Base-by-base conservation (phyloP, 2,888 invertebrate species). In the Acleris holmiana region DNA sequence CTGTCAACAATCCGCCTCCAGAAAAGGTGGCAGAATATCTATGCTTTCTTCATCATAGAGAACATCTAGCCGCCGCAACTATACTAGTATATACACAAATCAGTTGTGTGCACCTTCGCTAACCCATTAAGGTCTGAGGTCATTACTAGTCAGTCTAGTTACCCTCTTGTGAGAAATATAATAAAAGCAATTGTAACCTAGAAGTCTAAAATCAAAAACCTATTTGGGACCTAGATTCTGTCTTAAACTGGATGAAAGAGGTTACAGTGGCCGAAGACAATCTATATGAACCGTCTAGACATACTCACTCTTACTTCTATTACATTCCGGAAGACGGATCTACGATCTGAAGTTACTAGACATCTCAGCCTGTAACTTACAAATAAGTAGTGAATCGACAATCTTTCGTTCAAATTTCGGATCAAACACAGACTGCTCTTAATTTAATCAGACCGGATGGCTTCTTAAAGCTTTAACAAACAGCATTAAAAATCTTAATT, bases 21-120 rank as follows among this genome's bases (percentile, higher is more conserved):
- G 35, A 8, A 18, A 35, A 29, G n/a, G 25, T 51, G 51, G 51
- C 35, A n/a, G 51, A 51, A 51, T 51, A 51, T 35, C 29, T 51
- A 51, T 51, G 51, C 10, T 51, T 29, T 17, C 35, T 51, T 8
- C 35, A 51, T 51, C 51, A 51, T 51, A 51, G 17, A 35, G 35
- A 51, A 51, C 51, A 51, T 51, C 51, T 29, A 35, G 51, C 51
- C 51, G 51, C 51, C 17, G n/a, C 51, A 18, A 51, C 51, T 10
- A 51, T 51, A n/a, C n/a, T n/a, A n/a, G n/a, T n/a, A n/a, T n/a
- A n/a, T n/a, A n/a, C n/a, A n/a, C n/a, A n/a, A n/a, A n/a, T n/a
- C n/a, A n/a, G n/a, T n/a, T n/a, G n/a, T n/a, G n/a, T n/a, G n/a
- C n/a, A n/a, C n/a, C n/a, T n/a, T n/a, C n/a, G n/a, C n/a, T n/a